Conservation (phyloP, 2,113 vertebrate genomes). For the Plecotus auritus region DNA sequence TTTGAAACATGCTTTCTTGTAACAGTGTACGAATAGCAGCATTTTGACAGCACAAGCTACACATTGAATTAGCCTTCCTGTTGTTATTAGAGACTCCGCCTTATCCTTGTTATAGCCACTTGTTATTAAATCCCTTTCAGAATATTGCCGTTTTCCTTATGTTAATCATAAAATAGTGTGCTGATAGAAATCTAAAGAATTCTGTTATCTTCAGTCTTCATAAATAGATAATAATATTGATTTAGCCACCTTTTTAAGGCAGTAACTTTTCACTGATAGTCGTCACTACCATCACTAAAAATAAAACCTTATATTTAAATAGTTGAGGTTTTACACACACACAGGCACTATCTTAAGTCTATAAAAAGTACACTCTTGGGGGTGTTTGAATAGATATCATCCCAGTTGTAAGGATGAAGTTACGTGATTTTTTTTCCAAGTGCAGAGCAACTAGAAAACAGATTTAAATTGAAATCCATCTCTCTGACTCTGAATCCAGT, state of each 20-base stretch:
- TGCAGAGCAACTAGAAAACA: neutral
- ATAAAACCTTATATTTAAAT: slow-evolving; percentile 9
- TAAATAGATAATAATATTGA: slow-evolving; percentile 26
- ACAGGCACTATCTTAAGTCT: neutral
- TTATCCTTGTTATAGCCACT: neutral
- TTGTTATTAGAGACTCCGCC: neutral
- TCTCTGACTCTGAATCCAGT: neutral
- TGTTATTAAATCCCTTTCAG: slow-evolving; percentile 2
- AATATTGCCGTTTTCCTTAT: neutral
- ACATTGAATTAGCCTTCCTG: neutral
- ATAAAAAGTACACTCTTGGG: neutral
- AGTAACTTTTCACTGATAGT: neutral
- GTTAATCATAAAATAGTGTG: neutral
- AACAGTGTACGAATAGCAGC: neutral
- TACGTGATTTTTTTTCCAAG: neutral
- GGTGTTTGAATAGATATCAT: neutral
- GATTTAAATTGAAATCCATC: slow-evolving; percentile 26
- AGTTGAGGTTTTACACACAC: neutral
- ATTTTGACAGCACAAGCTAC: neutral
- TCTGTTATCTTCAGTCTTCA: neutral
- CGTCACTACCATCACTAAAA: neutral
- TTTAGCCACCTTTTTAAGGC: slow-evolving; percentile 10
- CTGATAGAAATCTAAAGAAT: neutral
- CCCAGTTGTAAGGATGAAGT: neutral
- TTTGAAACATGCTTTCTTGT: neutral